Base-by-base conservation (phyloP, 2,113 vertebrate species). In the Brienomyrus brachyistius region DNA sequence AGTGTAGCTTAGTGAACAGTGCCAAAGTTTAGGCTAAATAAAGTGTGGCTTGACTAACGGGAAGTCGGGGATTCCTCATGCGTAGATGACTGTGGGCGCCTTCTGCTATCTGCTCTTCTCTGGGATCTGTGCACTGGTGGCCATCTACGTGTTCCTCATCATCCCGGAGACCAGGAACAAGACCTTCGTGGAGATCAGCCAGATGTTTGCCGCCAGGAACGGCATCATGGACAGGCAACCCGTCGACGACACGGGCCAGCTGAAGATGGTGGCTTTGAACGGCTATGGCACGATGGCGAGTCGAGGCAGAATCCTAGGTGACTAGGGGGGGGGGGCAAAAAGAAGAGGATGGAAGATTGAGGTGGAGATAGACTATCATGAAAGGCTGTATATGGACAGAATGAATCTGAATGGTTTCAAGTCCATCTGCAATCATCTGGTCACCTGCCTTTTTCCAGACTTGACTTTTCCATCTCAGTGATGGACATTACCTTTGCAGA, bases 131-230 rank as follows among this genome's bases (percentile, higher is more conserved):
- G 82, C 96, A 51, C 92, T 95, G 15, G 96, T 97, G 91, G 95
- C 97, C 0, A 0, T 94, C 74, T 98, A 97, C 0, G 91, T 97
- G 51, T 95, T 95, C 93, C 90, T 97, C 13, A 0, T 98, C 59
- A 91, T 98, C 91, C 97, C 97, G 0, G 98, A 98, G 93, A 98
- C 98, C 90, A 98, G 94, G 94, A 97, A 97, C 94, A 98, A 97
- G 94, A 98, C 97, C 19, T 98, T 98, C 74, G 90, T 97, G 96
- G 97, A 98, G 94, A 98, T 98, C 94, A 98, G 95, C 92, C 94
- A 94, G 89, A 95, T 96, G 95, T 98, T 98, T 0, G 91, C 95
- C 11, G 4, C 90, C 86, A 95, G 89, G 48, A 89, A 95, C 8
- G 94, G 91, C 1, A 56, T 93, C 62, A 5, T 35, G 89, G 86